These are phyloP conservation scores for Piprites chloris DNA, from an alignment of 2,113 vertebrate species.

Conservation along the genomic window DNA sequence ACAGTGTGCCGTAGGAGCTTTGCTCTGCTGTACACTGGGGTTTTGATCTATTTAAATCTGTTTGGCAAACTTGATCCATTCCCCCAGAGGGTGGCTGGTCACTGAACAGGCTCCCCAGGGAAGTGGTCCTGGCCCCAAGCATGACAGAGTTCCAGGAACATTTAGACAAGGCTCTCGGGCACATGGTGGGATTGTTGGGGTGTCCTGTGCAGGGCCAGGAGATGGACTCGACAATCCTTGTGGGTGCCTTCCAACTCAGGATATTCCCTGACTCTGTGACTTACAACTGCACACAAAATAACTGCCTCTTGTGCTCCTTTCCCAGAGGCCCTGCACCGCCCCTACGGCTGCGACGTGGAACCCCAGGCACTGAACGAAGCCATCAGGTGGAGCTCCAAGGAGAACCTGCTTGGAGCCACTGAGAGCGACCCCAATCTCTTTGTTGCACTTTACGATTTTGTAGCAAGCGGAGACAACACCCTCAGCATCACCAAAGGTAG, in stretches of 20 bases:
- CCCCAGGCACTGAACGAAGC: conserved; percentile 92
- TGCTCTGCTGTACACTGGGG: background rate
- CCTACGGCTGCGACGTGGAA: conserved; percentile 85
- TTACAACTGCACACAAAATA: background rate
- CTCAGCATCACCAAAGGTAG: conserved; percentile 99
- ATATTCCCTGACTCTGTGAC: background rate
- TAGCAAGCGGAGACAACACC: conserved; percentile 99
- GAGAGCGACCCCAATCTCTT: conserved; percentile 99
- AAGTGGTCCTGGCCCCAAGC: background rate
- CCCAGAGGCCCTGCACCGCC: conserved; percentile 92
- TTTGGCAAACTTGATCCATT: background rate
- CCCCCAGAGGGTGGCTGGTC: background rate
- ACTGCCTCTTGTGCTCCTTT: background rate
- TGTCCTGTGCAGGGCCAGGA: background rate
- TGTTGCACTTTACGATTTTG: conserved; percentile 99
- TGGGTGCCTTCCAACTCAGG: background rate
- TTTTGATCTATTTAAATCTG: background rate
- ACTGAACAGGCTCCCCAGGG: background rate
- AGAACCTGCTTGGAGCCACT: conserved; percentile 93
- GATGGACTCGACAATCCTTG: background rate
- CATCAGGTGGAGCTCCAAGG: conserved; percentile 98
- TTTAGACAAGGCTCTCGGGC: background rate
- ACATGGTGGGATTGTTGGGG: background rate
- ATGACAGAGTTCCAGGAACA: background rate
- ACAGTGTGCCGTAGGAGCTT: background rate